These are phyloP conservation scores for Coranthus polyacanthus DNA, from an alignment of 2,797 vertebrate genomes.

Conservation along the genomic window DNA sequence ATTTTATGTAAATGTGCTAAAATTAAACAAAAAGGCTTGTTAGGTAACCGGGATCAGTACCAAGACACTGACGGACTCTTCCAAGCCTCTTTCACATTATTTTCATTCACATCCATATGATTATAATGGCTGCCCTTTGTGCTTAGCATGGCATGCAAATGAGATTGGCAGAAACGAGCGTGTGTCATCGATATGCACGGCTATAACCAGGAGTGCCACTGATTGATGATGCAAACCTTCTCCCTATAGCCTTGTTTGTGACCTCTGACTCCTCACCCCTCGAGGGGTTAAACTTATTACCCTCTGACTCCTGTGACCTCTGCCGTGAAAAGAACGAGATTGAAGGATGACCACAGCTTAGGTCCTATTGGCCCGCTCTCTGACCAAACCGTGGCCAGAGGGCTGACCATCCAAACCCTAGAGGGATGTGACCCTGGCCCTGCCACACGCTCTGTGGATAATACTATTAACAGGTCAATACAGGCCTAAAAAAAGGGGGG, in stretches of 20 bases:
- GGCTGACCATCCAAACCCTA: slow-evolving; percentile 77
- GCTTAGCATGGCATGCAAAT: slow-evolving; percentile 74
- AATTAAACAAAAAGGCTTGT: background rate
- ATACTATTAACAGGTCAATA: slow-evolving; percentile 84
- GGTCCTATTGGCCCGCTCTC: slow-evolving; percentile 86
- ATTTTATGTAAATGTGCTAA: slow-evolving; percentile 8
- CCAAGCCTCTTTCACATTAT: slow-evolving; percentile 7
- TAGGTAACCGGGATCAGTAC: background rate
- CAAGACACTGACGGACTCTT: slow-evolving; percentile 1
- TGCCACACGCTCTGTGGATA: slow-evolving; percentile 81
- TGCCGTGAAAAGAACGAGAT: slow-evolving; percentile 89
- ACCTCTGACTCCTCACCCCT: slow-evolving; percentile 88
- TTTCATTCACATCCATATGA: slow-evolving; percentile 32
- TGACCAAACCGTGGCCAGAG: slow-evolving; percentile 84
- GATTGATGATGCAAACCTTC: slow-evolving; percentile 84
- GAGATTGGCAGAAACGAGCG: slow-evolving; percentile 60
- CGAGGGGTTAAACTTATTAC: slow-evolving; percentile 94
- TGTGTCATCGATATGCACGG: slow-evolving; percentile 71
- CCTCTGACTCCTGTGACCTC: slow-evolving; percentile 92
- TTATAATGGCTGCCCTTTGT: slow-evolving; percentile 53
- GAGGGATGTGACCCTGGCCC: slow-evolving; percentile 82
- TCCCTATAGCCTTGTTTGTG: slow-evolving; percentile 88
- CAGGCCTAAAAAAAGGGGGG: slow-evolving; percentile 45
- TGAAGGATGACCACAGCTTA: slow-evolving; percentile 90
- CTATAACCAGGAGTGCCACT: slow-evolving; percentile 76